Evolutionary conservation across 2,888 invertebrate genomes (phyloP).

Genomic region (Nysson spinosus): DNA sequence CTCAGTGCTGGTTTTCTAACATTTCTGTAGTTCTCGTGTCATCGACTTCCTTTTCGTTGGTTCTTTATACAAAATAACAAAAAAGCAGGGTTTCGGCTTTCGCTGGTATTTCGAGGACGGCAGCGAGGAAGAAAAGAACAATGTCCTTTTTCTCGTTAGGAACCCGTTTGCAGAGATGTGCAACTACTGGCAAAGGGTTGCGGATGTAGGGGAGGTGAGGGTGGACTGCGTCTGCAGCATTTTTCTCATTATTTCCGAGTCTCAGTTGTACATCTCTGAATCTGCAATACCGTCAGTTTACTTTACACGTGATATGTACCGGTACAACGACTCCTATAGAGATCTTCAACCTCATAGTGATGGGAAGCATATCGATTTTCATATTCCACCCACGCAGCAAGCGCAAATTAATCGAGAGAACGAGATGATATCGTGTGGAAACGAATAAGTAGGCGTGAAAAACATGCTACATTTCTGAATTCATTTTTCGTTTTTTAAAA

Average conservation of each 20-base stretch:
- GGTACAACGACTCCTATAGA: neutral
- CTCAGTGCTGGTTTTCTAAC: conserved; percentile 3
- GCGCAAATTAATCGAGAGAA: conserved; percentile 4
- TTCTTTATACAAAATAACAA: conserved; percentile 2
- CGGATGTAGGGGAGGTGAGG: neutral
- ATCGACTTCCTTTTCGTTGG: neutral
- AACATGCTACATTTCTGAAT: too few relatives aligned
- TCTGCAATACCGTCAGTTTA: conserved; percentile 21
- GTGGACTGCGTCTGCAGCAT: conserved; percentile 23
- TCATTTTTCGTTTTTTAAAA: too few relatives aligned
- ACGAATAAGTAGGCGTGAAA: conserved; percentile 12
- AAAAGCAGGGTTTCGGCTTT: neutral
- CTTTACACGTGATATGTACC: conserved; percentile 19
- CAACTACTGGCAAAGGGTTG: conserved; percentile 7
- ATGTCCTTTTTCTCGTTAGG: conserved; percentile 24
- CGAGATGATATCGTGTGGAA: conserved; percentile 24
- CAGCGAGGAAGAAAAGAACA: conserved; percentile 21
- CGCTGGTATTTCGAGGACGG: conserved; percentile 3
- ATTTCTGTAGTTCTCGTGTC: neutral
- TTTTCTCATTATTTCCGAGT: conserved; percentile 52
- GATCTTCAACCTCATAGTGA: neutral
- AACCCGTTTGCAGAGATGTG: conserved; percentile 1
- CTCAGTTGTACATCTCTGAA: conserved; percentile 34
- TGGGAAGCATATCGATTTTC: conserved; percentile 33
- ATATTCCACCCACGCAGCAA: conserved; percentile 7